Evolutionary conservation across 2,888 invertebrate genomes (phyloP).

Genomic region (Frankliniella intonsa): DNA sequence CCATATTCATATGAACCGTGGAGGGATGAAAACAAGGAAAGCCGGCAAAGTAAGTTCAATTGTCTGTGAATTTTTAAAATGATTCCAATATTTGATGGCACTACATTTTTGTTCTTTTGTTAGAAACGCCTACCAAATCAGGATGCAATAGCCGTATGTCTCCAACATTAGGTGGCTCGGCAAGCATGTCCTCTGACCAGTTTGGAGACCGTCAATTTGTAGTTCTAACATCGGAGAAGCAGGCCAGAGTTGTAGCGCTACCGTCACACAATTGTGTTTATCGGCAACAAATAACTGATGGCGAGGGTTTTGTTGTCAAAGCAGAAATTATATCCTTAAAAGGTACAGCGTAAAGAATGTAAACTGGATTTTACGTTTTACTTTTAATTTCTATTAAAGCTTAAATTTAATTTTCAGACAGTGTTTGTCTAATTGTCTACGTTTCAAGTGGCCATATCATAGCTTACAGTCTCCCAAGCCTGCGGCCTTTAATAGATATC

Average conservation of each 20-base stretch:
- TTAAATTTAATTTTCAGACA: slow-evolving; percentile 60
- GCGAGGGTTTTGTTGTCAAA: slow-evolving; percentile 82
- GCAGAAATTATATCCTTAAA: slow-evolving; percentile 88
- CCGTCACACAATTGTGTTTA: slow-evolving; percentile 94
- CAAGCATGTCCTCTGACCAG: slow-evolving; percentile 45
- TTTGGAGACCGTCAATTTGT: slow-evolving; percentile 84
- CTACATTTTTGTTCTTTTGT: slow-evolving; percentile 29
- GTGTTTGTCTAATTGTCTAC: slow-evolving; percentile 91
- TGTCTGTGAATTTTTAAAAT: not conserved
- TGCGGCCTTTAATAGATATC: slow-evolving; percentile 85
- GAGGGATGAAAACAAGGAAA: slow-evolving; percentile 78
- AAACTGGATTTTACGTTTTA: slow-evolving; percentile 28
- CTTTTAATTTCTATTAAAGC: not conserved
- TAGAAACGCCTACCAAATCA: slow-evolving; percentile 61
- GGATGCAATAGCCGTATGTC: slow-evolving; percentile 64
- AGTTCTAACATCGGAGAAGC: slow-evolving; percentile 90
- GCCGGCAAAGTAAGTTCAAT: slow-evolving; percentile 45
- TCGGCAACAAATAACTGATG: slow-evolving; percentile 86
- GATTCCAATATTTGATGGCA: not conserved
- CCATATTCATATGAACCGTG: slow-evolving; percentile 87
- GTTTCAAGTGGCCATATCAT: slow-evolving; percentile 89
- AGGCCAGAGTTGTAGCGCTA: slow-evolving; percentile 87
- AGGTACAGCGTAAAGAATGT: slow-evolving; percentile 54
- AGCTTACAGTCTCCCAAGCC: slow-evolving; percentile 92
- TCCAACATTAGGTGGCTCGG: slow-evolving; percentile 60